A percentile compares a stretch with the other conserved stretches of the same genome.
Conservation (phyloP, 2,888 invertebrate genomes). For the Barypeithes pellucidus region DNA sequence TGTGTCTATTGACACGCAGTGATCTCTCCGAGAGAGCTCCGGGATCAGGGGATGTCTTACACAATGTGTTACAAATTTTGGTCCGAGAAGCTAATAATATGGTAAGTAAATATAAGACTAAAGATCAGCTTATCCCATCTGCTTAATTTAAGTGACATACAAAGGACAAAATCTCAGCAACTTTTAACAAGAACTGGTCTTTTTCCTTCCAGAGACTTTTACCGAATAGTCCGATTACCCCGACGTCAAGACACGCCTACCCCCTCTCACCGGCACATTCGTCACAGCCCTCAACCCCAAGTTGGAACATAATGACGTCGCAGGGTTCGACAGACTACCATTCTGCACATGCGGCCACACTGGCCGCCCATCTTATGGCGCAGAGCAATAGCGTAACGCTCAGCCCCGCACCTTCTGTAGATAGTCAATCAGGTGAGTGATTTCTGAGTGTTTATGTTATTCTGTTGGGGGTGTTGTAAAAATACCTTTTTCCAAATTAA, state of each 20-base stretch:
- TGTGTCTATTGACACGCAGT: conserved; percentile 88
- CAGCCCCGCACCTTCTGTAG: conserved; percentile 92
- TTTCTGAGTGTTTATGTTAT: no score
- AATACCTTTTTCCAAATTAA: no score
- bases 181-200: no score
- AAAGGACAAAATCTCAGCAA: no score
- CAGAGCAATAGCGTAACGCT: conserved; percentile 90
- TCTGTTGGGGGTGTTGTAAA: no score
- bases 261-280: conserved; percentile 81
- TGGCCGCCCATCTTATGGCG: conserved; percentile 82
- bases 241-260: conserved; percentile 82
- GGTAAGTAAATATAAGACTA: no score
- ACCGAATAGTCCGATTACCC: conserved; percentile 87
- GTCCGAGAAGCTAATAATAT: conserved; percentile 84
- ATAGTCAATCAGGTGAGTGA: conserved; percentile 80
- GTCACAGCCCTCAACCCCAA: conserved; percentile 86
- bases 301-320: conserved; percentile 74
- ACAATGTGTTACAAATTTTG: conserved; percentile 92
- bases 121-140: no score
- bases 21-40: conserved; percentile 94
- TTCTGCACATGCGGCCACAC: conserved; percentile 73
- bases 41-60: conserved; percentile 93
- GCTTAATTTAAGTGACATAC: no score
- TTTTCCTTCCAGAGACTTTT: conserved; percentile 79
- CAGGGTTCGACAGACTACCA: conserved; percentile 67